phyloP scores from a whole-genome alignment of 2,797 vertebrate genomes.

The Coregonus suidteri region DNA sequence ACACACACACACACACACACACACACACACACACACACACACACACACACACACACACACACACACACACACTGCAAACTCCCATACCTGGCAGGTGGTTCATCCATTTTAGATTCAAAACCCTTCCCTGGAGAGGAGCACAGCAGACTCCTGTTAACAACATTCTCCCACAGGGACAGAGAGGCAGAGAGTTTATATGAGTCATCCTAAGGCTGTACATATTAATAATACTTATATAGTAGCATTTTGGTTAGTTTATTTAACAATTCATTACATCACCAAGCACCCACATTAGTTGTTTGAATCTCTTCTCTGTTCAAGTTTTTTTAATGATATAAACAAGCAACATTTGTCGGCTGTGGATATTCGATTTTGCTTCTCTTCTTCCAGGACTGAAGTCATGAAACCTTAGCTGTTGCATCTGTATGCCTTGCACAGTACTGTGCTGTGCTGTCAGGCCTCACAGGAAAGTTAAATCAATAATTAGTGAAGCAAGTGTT shows the following conservation, averaged over 20 bases:
- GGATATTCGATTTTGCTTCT: background rate
- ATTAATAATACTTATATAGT: background rate
- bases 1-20: too few relatives aligned
- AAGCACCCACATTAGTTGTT: background rate
- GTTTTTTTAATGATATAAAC: background rate
- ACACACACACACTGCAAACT: background rate
- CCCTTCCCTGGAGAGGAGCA: background rate
- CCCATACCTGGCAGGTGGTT: constrained; percentile 5
- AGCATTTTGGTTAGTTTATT: background rate
- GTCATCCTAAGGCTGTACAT: background rate
- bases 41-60: too few relatives aligned
- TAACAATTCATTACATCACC: background rate
- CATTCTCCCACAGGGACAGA: background rate
- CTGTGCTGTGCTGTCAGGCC: constrained; percentile 20
- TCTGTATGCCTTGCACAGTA: constrained; percentile 36
- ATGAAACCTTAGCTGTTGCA: constrained; percentile 15
- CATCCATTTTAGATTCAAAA: constrained; percentile 10
- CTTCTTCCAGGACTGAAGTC: constrained; percentile 25
- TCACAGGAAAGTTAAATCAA: constrained; percentile 34
- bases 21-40: background rate
- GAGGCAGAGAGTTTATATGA: too few relatives aligned
- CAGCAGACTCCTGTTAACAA: background rate
- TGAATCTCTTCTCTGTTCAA: background rate
- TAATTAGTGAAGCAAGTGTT: constrained; percentile 23
- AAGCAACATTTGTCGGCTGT: background rate